phyloP scores from a whole-genome alignment of 1,140 invertebrate species.

The Diorhabda sublineata region DNA sequence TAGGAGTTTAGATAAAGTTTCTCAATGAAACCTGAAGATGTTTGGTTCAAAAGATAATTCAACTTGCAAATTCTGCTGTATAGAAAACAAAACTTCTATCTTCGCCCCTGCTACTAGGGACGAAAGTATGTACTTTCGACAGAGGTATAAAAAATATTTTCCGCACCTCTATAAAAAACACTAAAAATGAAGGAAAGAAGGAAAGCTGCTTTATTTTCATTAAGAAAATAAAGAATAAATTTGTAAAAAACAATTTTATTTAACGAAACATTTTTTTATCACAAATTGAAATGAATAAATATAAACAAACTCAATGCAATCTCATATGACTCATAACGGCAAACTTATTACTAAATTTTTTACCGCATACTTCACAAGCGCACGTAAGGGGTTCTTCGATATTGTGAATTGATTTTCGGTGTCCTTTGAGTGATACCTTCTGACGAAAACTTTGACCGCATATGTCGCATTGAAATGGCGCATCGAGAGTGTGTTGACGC shows the following conservation, averaged over 20 bases:
- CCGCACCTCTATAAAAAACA: background rate
- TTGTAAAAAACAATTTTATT: background rate
- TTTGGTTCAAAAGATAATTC: too few relatives aligned
- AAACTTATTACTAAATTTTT: conserved; percentile 27
- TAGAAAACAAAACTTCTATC: background rate
- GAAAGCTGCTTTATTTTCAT: background rate
- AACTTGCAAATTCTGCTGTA: too few relatives aligned
- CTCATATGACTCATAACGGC: conserved; percentile 28
- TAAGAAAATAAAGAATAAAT: background rate
- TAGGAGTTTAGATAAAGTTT: too few relatives aligned
- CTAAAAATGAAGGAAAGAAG: background rate
- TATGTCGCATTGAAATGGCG: conserved; percentile 34
- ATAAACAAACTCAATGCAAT: conserved; percentile 10
- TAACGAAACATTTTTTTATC: conserved; percentile 5
- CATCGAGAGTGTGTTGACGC: conserved; percentile 35
- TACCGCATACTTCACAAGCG: conserved; percentile 32
- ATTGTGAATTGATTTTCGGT: conserved; percentile 36
- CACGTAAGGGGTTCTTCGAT: conserved; percentile 29
- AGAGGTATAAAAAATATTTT: too few relatives aligned
- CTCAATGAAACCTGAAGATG: too few relatives aligned
- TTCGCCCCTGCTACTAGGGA: background rate
- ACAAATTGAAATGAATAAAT: background rate
- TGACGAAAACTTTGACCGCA: conserved; percentile 37
- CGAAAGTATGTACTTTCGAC: too few relatives aligned
- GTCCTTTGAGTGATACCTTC: conserved; percentile 34